Conservation (phyloP, 1,140 invertebrate genomes). For the Zaprionus davidi region DNA sequence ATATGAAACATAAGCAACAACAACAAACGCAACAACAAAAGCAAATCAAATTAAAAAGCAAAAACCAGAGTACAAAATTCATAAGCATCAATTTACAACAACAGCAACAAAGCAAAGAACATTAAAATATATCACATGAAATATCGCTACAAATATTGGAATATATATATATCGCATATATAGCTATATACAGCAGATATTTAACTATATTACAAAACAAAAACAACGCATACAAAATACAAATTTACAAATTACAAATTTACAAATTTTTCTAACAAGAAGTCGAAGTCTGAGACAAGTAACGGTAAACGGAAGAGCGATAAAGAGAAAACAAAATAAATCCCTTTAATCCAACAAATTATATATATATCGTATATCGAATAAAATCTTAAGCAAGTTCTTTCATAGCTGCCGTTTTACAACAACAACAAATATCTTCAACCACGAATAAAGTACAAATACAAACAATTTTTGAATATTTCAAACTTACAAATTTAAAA, state of each 20-base stretch:
- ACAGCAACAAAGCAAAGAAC: constrained; percentile 26
- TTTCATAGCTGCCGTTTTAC: constrained; percentile 76
- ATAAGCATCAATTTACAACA: constrained; percentile 60
- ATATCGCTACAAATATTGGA: constrained; percentile 42
- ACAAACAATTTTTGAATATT: constrained; percentile 53
- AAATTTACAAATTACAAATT: constrained; percentile 80
- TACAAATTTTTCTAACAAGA: constrained; percentile 65
- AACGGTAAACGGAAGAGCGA: constrained; percentile 10
- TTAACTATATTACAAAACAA: constrained; percentile 9
- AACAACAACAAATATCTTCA: constrained; percentile 48
- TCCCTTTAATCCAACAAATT: constrained; percentile 30
- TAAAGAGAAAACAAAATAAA: constrained; percentile 17
- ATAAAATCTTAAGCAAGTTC: constrained; percentile 29
- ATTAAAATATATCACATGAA: constrained; percentile 18
- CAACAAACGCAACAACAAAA: constrained; percentile 41
- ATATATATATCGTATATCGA: constrained; percentile 32
- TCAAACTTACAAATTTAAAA: constrained; percentile 70
- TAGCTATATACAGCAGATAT: constrained; percentile 15
- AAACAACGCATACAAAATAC: constrained; percentile 79
- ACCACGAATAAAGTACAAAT: constrained; percentile 61
- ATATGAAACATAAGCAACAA: constrained; percentile 37
- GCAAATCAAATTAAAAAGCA: constrained; percentile 52
- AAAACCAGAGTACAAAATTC: constrained; percentile 77
- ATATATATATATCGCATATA: constrained; percentile 35
- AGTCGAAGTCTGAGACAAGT: constrained; percentile 53